Conservation (phyloP, 2,797 vertebrate genomes). For the Sebastes reedi region DNA sequence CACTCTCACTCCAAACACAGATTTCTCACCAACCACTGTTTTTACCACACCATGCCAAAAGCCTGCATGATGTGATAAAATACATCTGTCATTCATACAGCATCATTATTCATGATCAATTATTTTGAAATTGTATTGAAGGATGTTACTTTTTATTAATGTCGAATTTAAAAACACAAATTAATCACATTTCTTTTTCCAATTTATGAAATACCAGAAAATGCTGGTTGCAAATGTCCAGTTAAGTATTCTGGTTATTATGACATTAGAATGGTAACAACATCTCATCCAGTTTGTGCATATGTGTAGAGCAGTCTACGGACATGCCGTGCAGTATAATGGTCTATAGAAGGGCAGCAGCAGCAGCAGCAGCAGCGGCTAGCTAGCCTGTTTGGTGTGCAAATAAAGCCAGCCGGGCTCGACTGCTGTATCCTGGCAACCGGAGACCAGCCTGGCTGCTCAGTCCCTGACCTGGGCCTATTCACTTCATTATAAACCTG, state of each 20-base stretch:
- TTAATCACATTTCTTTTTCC: background rate
- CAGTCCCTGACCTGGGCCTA: constrained; percentile 83
- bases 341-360: constrained; percentile 44
- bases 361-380: constrained; percentile 46
- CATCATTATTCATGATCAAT: background rate
- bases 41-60: background rate
- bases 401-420: constrained; percentile 81
- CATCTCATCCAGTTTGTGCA: constrained; percentile 5
- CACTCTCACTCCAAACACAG: background rate
- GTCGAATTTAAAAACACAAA: no score
- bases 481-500: constrained; percentile 87
- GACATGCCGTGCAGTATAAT: constrained; percentile 45
- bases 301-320: constrained; percentile 35
- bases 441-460: constrained; percentile 73
- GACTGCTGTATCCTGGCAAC: constrained; percentile 87
- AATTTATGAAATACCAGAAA: background rate
- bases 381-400: constrained; percentile 81
- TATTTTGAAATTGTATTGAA: background rate
- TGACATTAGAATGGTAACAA: background rate
- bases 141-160: background rate
- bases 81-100: background rate
- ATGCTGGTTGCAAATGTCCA: background rate
- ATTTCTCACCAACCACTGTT: background rate
- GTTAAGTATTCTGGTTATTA: background rate
- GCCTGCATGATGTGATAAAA: background rate